phyloP scores from a whole-genome alignment of 2,888 invertebrate genomes.

The Dasypogon diadema region DNA sequence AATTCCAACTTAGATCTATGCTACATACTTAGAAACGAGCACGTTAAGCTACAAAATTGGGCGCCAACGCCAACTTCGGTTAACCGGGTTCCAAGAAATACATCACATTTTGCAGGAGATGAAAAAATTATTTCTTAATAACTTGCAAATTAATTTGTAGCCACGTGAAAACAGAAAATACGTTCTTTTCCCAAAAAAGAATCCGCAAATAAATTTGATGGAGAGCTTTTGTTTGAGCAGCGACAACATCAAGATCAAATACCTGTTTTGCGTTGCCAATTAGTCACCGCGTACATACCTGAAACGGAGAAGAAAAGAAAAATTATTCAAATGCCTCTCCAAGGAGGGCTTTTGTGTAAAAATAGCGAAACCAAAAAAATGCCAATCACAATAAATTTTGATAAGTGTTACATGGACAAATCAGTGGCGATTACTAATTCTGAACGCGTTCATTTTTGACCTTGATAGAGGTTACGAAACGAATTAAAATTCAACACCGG shows the following conservation, averaged over 20 bases:
- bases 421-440: constrained; percentile 14
- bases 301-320: constrained; percentile 32
- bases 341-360: not conserved
- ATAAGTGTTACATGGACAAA: not conserved
- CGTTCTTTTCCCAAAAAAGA: not conserved
- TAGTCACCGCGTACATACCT: constrained; percentile 21
- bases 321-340: constrained; percentile 11
- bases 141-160: not conserved
- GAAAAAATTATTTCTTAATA: too few relatives aligned
- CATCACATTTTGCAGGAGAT: too few relatives aligned
- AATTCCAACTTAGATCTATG: too few relatives aligned
- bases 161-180: not conserved
- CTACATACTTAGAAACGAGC: too few relatives aligned
- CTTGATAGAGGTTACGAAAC: constrained; percentile 31
- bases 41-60: too few relatives aligned
- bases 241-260: not conserved
- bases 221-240: constrained; percentile 6
- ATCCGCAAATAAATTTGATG: not conserved
- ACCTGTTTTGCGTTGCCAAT: constrained; percentile 19
- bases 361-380: not conserved
- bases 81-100: too few relatives aligned
- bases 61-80: too few relatives aligned
- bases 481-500: constrained; percentile 5
- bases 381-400: not conserved
- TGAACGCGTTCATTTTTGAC: not conserved